phyloP scores from a whole-genome alignment of 1,140 invertebrate species.

The Calephelis virginiensis region DNA sequence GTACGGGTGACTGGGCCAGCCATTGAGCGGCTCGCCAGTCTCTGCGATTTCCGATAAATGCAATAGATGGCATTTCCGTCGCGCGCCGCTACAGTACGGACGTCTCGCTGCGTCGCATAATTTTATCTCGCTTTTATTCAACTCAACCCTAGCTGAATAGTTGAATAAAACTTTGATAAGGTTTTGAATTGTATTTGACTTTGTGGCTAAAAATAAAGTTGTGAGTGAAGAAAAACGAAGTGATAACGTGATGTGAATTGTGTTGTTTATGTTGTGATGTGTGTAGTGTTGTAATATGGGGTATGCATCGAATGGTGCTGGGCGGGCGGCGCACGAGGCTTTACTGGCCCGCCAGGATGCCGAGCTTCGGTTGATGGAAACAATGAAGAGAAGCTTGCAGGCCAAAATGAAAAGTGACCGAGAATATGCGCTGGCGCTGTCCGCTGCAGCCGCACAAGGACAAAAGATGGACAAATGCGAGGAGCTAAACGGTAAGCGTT shows the following conservation, averaged over 20 bases:
- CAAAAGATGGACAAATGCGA: constrained; percentile 90
- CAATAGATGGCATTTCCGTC: constrained; percentile 68
- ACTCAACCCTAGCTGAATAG: background rate
- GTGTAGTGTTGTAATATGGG: constrained; percentile 83
- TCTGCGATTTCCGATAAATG: constrained; percentile 39
- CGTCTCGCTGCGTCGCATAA: constrained; percentile 40
- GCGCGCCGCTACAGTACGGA: constrained; percentile 49
- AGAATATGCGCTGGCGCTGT: constrained; percentile 91
- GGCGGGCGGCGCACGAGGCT: constrained; percentile 90
- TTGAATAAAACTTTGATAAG: constrained; percentile 3
- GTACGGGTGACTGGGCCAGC: constrained; percentile 42
- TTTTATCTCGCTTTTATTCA: constrained; percentile 1
- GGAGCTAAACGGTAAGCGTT: constrained; percentile 83
- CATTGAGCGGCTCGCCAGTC: constrained; percentile 28
- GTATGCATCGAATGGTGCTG: constrained; percentile 90
- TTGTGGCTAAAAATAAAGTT: background rate
- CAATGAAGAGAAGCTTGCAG: constrained; percentile 90
- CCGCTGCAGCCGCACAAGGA: constrained; percentile 87
- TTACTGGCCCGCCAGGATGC: constrained; percentile 92
- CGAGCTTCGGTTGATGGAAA: constrained; percentile 92
- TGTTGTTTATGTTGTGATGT: constrained; percentile 63
- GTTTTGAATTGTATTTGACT: constrained; percentile 11
- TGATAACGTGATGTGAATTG: constrained; percentile 71
- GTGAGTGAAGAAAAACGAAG: constrained; percentile 51
- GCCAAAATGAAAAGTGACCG: constrained; percentile 93